Conservation (phyloP, 1,140 invertebrate species). For the Arion vulgaris region DNA sequence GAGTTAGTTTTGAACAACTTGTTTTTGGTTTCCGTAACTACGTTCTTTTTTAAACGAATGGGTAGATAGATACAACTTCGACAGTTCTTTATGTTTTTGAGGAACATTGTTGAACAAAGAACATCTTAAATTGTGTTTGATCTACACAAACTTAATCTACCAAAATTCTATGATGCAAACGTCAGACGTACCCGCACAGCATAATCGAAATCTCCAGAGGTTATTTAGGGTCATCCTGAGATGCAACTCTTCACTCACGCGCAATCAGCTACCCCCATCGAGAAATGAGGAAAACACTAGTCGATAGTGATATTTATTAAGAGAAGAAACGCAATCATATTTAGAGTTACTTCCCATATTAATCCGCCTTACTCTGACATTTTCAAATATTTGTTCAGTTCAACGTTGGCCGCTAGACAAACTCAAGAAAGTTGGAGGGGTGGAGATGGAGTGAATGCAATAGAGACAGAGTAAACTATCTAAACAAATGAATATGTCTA, state of each 20-base stretch:
- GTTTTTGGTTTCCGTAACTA: no score
- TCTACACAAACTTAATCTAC: background rate
- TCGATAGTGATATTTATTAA: slow-evolving; percentile 23
- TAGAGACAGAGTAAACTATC: no score
- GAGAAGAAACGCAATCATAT: slow-evolving; percentile 26
- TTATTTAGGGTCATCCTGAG: background rate
- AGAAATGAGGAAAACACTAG: background rate
- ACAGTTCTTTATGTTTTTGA: no score
- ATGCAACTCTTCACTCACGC: background rate
- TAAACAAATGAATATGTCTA: no score
- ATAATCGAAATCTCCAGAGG: slow-evolving; percentile 1
- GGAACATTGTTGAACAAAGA: no score
- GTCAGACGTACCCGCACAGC: background rate
- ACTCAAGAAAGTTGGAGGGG: background rate
- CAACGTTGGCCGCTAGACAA: background rate
- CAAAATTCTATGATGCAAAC: background rate
- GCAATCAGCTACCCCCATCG: background rate
- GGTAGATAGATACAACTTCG: background rate
- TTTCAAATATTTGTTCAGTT: background rate
- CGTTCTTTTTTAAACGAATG: no score
- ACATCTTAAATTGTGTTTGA: background rate
- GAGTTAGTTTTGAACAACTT: no score
- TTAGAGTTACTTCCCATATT: slow-evolving; percentile 15
- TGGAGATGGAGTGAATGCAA: background rate
- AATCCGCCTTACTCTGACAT: slow-evolving; percentile 13